Percentiles rank a stretch among this genome's conserved stretches.
Conservation (phyloP, 2,888 invertebrate species). For the Tanypteryx hageni region DNA sequence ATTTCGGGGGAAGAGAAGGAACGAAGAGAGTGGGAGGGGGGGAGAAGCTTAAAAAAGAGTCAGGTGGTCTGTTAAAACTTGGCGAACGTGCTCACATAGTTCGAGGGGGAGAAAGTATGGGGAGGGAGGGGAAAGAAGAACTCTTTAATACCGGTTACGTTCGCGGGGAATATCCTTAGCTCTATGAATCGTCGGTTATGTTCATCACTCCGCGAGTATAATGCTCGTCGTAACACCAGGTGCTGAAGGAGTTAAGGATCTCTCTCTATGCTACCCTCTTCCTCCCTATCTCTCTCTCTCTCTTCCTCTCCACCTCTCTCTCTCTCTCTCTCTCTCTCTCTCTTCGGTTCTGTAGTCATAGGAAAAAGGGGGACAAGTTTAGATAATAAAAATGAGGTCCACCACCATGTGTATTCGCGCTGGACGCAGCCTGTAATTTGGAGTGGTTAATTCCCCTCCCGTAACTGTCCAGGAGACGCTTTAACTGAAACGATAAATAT, state of each 20-base stretch:
- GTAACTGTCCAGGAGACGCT: conserved; percentile 30
- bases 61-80: too few species aligned
- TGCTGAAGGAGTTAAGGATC: neutral
- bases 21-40: neutral
- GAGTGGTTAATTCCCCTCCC: conserved; percentile 36
- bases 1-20: neutral
- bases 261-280: neutral
- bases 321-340: too few species aligned
- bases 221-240: neutral
- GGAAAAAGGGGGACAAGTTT: neutral
- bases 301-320: neutral
- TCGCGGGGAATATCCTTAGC: neutral
- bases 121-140: too few species aligned
- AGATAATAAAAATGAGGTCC: neutral
- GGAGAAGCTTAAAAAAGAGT: neutral
- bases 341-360: neutral
- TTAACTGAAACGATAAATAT: conserved; percentile 53
- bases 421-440: conserved; percentile 47
- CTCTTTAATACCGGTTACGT: neutral
- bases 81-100: too few species aligned
- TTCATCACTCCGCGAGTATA: neutral
- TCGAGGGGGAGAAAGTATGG: too few species aligned
- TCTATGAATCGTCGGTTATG: neutral
- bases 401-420: conserved; percentile 16
- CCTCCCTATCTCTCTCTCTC: neutral